phyloP scores from a whole-genome alignment of 2,888 invertebrate species.

The Camptogramma bilineatum region DNA sequence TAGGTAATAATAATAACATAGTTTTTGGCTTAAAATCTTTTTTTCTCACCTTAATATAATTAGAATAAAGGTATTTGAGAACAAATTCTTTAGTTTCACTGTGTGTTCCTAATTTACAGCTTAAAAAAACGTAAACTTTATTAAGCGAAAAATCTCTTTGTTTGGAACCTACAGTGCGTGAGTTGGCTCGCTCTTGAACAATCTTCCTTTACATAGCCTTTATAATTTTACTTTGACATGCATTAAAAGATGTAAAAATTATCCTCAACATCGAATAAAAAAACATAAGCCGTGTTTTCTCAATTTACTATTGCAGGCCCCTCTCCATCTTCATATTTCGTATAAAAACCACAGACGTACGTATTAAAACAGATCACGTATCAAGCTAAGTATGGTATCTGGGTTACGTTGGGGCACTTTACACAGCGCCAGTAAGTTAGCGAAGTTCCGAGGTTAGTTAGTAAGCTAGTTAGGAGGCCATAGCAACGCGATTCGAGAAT shows the following conservation, averaged over 20 bases:
- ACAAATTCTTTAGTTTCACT: too few relatives aligned
- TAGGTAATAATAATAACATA: too few relatives aligned
- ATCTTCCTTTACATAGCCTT: not conserved
- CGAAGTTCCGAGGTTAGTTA: not conserved
- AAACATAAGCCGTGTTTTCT: conserved; percentile 4
- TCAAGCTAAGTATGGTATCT: conserved; percentile 11
- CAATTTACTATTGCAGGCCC: conserved; percentile 1
- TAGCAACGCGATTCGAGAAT: not conserved
- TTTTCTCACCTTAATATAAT: too few relatives aligned
- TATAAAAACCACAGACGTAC: conserved; percentile 3
- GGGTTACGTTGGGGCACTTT: conserved; percentile 1
- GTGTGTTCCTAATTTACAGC: too few relatives aligned
- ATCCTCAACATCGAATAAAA: not conserved
- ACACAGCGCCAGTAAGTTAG: conserved; percentile 9
- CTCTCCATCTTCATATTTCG: conserved; percentile 15
- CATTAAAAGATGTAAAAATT: not conserved
- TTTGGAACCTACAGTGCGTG: too few relatives aligned
- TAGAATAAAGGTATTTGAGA: too few relatives aligned
- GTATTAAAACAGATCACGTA: conserved; percentile 19
- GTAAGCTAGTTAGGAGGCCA: not conserved
- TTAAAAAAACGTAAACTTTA: too few relatives aligned
- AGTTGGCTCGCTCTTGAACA: too few relatives aligned
- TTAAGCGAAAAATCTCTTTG: too few relatives aligned
- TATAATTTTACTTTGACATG: too few relatives aligned
- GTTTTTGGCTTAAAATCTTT: too few relatives aligned